These are phyloP conservation scores for Drosophila siamana DNA, from an alignment of 2,888 invertebrate species.

Conservation along the genomic window DNA sequence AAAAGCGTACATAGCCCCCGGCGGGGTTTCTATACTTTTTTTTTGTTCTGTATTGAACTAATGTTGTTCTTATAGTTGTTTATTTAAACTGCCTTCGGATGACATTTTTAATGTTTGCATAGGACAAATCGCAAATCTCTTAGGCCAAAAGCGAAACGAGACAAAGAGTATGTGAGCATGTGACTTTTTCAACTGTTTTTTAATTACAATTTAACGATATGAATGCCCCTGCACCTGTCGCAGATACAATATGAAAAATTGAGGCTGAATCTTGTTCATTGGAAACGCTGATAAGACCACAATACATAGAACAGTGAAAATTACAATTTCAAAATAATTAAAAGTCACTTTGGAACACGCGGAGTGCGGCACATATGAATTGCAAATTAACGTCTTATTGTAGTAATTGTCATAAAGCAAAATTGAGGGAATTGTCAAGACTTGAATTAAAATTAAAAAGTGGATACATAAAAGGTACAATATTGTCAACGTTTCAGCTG, in stretches of 20 bases:
- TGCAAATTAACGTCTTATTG: constrained; percentile 31
- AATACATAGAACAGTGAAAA: constrained; percentile 16
- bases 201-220: constrained; percentile 63
- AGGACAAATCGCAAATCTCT: constrained; percentile 7
- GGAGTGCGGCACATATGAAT: constrained; percentile 18
- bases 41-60: constrained; percentile 4
- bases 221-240: constrained; percentile 34
- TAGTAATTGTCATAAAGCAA: background rate
- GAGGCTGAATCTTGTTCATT: constrained; percentile 30
- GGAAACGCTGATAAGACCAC: constrained; percentile 49
- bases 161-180: background rate
- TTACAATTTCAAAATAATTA: constrained; percentile 49
- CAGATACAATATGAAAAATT: constrained; percentile 17
- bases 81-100: constrained; percentile 12
- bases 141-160: background rate
- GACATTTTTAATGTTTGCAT: constrained; percentile 15
- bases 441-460: background rate
- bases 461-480: no score
- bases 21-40: constrained; percentile 7
- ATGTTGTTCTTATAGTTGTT: constrained; percentile 20
- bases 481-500: no score
- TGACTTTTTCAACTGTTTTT: constrained; percentile 23
- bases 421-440: background rate
- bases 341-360: constrained; percentile 51
- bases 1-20: constrained; percentile 19